Base-by-base conservation (phyloP, 2,888 invertebrate species). In the Drosophila fungiperda region DNA sequence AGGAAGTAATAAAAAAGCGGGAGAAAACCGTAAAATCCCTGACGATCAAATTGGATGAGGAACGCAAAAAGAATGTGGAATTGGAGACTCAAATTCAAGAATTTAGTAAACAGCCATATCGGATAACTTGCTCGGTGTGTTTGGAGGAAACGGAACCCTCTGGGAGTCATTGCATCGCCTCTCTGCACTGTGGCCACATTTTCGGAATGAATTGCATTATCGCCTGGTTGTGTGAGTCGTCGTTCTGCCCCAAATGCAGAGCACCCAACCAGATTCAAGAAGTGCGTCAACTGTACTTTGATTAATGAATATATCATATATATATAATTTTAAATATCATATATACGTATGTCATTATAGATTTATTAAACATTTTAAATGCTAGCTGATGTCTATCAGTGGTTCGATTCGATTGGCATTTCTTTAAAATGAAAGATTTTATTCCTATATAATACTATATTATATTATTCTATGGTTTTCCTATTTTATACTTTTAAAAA, bases 71-170 rank as follows among this genome's bases (percentile, higher is more conserved):
- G 7, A n/a, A 7, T 29, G 2, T 0, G 0, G 3, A 36, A 0
- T n/a, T 55, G 0, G 0, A 1, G 0, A 4, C 0, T 0, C 0
- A 0, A 3, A 6, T 7, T 6, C 1, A 3, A 0, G 0, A 26
- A 1, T 11, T 7, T 9, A 3, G 0, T 26, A 3, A 20, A 0
- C 0, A 20, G 12, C 20, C 12, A 45, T 7, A 7, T 20, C 20
- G 0, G 20, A 3, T 4, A 15, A 23, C 0, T 1, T 45, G 45
- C 7, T 0, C 1, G 3, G 20, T 45, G 3, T 45, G 45, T 4
- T 20, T 6, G 7, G 3, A 3, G 0, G 0, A 7, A 45, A 45
- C 45, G 45, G 20, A 12, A 6, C 6, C 3, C 0, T 0, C 0
- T 45, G 45, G 20, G 20, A 3, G 0, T 20, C 7, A 45, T 1